Conservation (phyloP, 64 coral and sea anemone genomes). For the Stylophora pistillata region DNA sequence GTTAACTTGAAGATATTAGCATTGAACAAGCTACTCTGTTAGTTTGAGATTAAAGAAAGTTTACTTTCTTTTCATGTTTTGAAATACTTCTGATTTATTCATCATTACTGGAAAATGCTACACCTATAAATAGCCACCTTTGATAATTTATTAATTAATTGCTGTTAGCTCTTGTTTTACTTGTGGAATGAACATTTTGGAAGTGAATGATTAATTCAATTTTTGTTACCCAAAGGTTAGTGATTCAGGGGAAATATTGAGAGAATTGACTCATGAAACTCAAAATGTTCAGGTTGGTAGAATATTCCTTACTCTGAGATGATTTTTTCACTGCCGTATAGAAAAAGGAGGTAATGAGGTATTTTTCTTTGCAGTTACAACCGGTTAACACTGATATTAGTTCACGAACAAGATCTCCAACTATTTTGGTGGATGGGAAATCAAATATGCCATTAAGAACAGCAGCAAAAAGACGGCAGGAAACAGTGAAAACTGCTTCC, state of each 20-base stretch:
- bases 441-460: conserved; percentile 28
- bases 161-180: conserved; percentile 47
- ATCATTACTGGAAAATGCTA: conserved; percentile 51
- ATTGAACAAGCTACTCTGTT: conserved; percentile 52
- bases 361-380: conserved; percentile 61
- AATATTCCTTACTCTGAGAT: conserved; percentile 6
- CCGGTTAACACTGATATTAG: conserved; percentile 30
- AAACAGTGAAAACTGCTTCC: conserved; percentile 41
- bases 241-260: conserved; percentile 44
- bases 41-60: conserved; percentile 49
- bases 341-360: conserved; percentile 46
- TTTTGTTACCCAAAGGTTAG: conserved; percentile 53
- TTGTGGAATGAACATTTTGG: conserved; percentile 53
- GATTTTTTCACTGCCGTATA: conserved; percentile 1
- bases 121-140: conserved; percentile 17
- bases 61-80: conserved; percentile 29
- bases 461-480: conserved; percentile 41
- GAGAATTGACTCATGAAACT: conserved; percentile 40
- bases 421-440: conserved; percentile 33
- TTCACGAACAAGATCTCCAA: conserved; percentile 64
- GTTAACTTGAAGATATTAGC: conserved; percentile 44
- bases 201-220: conserved; percentile 46
- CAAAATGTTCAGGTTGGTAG: conserved; percentile 52
- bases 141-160: conserved; percentile 39
- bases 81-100: conserved; percentile 43